Evolutionary conservation across 2,797 vertebrate species (phyloP).

Genomic region (Betta splendens): DNA sequence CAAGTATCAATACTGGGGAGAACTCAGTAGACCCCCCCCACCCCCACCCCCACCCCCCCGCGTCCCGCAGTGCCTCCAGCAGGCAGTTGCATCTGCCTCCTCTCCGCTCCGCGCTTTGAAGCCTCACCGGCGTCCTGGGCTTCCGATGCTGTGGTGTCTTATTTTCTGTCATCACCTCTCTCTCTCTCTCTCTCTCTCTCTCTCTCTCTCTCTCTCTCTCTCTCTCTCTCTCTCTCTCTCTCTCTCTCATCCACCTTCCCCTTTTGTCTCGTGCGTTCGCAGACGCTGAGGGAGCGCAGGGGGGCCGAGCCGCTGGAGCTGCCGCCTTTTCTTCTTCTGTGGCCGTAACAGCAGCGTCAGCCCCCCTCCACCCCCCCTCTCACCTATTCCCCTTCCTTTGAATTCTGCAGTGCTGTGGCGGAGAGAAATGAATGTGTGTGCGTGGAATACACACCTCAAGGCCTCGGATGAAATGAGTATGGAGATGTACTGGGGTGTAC

Average conservation of each 20-base stretch:
- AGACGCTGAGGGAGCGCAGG: not conserved
- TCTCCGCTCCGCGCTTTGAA: conserved; percentile 44
- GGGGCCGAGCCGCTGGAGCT: conserved; percentile 20
- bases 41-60: too few species aligned
- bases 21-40: too few species aligned
- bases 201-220: too few species aligned
- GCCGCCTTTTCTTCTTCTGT: conserved; percentile 24
- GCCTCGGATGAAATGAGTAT: conserved; percentile 43
- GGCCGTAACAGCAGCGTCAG: conserved; percentile 31
- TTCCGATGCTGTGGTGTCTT: conserved; percentile 37
- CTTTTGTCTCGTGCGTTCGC: conserved; percentile 26
- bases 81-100: conserved; percentile 44
- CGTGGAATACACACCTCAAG: conserved; percentile 22
- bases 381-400: conserved; percentile 23
- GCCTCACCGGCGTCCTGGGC: conserved; percentile 35
- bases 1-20: conserved; percentile 15
- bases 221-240: too few species aligned
- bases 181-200: too few species aligned
- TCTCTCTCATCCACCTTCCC: conserved; percentile 31
- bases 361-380: conserved; percentile 33
- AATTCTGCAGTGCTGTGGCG: conserved; percentile 23
- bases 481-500: too few species aligned
- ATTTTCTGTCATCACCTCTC: conserved; percentile 39
- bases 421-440: conserved; percentile 12
- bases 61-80: conserved; percentile 39